Evolutionary conservation across 35 echinoderm and acorn worm species (phyloP).

Genomic region (Apostichopus parvimensis): DNA sequence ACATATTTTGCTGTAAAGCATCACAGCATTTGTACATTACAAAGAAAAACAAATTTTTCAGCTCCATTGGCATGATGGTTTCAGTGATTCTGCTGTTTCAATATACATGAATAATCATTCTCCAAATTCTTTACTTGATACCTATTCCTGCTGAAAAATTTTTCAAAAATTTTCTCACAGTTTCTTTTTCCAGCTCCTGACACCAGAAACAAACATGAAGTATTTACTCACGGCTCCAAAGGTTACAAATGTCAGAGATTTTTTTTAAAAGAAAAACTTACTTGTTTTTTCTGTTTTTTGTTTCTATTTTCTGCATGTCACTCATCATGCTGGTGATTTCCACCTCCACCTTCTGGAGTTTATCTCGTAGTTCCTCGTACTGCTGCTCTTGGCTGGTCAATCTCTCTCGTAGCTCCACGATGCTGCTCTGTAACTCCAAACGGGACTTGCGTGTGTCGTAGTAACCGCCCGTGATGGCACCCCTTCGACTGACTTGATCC

Average conservation of each 20-base stretch:
- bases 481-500: conserved; percentile 93
- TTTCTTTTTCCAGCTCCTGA: neutral
- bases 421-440: conserved; percentile 92
- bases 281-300: conserved; percentile 99
- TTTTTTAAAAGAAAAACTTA: conserved; percentile 14
- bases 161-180: no score
- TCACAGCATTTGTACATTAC: no score
- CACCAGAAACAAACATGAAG: no score
- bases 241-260: no score
- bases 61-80: no score
- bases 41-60: no score
- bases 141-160: no score
- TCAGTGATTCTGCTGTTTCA: no score
- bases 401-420: conserved; percentile 86
- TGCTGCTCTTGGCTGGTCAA: conserved; percentile 77
- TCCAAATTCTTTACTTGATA: no score
- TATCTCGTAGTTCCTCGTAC: conserved; percentile 89
- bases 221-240: no score
- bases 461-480: conserved; percentile 95
- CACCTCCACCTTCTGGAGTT: conserved; percentile 91
- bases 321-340: conserved; percentile 96
- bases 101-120: no score
- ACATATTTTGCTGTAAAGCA: no score
- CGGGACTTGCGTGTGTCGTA: conserved; percentile 98
- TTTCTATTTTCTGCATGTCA: conserved; percentile 99